phyloP scores from a whole-genome alignment of 2,113 vertebrate genomes.

The Catagonus wagneri region DNA sequence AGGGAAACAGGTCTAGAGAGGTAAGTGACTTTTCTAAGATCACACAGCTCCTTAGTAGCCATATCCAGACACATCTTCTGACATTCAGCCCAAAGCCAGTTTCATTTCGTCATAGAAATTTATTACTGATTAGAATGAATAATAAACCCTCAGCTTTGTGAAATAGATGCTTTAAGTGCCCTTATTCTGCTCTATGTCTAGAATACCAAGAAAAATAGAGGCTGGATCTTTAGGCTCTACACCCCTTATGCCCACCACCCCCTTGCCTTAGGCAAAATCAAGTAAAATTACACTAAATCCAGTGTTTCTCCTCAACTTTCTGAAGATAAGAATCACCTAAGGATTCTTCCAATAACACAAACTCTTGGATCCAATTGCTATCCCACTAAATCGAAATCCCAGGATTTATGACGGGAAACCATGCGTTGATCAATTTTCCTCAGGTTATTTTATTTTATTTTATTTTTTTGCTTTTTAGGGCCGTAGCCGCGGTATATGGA shows the following conservation, averaged over 20 bases:
- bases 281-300: not conserved
- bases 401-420: not conserved
- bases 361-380: not conserved
- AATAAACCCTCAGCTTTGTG: not conserved
- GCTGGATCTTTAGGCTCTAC: not conserved
- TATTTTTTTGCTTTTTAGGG: too few relatives aligned
- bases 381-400: not conserved
- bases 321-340: not conserved
- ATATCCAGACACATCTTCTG: not conserved
- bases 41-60: not conserved
- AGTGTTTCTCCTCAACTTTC: not conserved
- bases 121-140: not conserved
- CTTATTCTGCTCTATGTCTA: not conserved
- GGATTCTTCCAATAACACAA: not conserved
- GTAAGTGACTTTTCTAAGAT: not conserved
- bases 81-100: not conserved
- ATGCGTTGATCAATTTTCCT: not conserved
- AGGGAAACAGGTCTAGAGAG: not conserved
- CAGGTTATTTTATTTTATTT: too few relatives aligned
- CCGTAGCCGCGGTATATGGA: too few relatives aligned
- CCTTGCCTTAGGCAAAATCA: not conserved
- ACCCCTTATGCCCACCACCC: not conserved
- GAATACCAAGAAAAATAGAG: not conserved
- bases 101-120: not conserved
- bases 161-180: not conserved